A percentile compares a stretch with the other conserved stretches of the same genome.
Evolutionary conservation across 2,888 invertebrate genomes (phyloP).

Genomic region (Sphecodes monilicornis): DNA sequence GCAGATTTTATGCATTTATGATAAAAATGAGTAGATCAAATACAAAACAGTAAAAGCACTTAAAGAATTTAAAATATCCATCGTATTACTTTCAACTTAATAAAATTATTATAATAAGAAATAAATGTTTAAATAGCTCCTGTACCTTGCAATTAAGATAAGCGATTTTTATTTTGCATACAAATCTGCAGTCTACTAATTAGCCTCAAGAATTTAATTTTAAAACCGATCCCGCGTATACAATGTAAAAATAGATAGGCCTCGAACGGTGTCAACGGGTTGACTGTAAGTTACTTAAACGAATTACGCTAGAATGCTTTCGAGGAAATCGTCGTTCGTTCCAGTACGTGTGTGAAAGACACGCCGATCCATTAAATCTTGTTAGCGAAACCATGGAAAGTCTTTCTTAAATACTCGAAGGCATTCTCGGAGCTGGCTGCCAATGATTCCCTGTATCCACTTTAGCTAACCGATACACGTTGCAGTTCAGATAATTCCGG

Average conservation of each 20-base stretch:
- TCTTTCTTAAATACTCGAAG: conserved; percentile 5
- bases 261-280: neutral
- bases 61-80: too few species aligned
- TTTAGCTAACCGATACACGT: conserved; percentile 17
- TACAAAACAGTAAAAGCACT: too few species aligned
- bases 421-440: conserved; percentile 1
- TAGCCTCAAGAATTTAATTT: neutral
- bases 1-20: too few species aligned
- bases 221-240: neutral
- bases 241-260: neutral
- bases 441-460: conserved; percentile 20
- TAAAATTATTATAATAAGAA: too few species aligned
- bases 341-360: neutral
- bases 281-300: conserved; percentile 13
- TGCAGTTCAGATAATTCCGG: neutral
- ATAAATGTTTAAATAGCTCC: too few species aligned
- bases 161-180: too few species aligned
- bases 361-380: conserved; percentile 19
- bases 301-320: conserved; percentile 8
- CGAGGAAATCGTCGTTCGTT: neutral
- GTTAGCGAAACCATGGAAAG: conserved; percentile 20
- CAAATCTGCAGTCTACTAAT: neutral
- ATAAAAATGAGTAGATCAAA: too few species aligned
- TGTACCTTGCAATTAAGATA: too few species aligned
- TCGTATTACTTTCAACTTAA: too few species aligned